Evolutionary conservation across 2,888 invertebrate genomes (phyloP).

Genomic region (Polietes domitor): DNA sequence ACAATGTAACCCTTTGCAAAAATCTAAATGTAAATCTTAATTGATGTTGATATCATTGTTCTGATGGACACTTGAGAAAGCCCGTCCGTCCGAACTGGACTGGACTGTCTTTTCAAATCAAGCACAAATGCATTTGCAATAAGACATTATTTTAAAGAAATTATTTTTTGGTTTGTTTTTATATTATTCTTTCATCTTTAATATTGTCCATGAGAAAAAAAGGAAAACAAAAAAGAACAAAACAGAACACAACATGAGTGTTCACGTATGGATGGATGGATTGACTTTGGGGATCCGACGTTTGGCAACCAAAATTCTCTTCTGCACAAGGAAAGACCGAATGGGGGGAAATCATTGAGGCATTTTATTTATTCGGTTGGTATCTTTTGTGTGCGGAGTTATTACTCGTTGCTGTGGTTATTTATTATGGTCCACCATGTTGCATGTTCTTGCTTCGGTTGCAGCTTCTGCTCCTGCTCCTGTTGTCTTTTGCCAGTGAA

Average conservation of each 20-base stretch:
- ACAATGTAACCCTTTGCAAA: slow-evolving; percentile 34
- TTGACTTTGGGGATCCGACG: background rate
- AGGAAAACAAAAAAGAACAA: background rate
- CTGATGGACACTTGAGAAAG: slow-evolving; percentile 30
- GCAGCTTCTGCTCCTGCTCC: background rate
- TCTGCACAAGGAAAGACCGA: background rate
- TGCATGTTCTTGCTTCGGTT: background rate
- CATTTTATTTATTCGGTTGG: slow-evolving; percentile 51
- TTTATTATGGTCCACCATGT: slow-evolving; percentile 6
- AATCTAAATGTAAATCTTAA: slow-evolving; percentile 61
- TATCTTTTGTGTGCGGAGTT: slow-evolving; percentile 13
- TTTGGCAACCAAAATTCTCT: slow-evolving; percentile 19
- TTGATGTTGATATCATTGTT: slow-evolving; percentile 15
- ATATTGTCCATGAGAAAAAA: slow-evolving; percentile 10
- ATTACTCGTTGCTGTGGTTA: background rate
- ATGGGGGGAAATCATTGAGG: slow-evolving; percentile 46
- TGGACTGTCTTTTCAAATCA: slow-evolving; percentile 5
- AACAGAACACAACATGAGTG: slow-evolving; percentile 9
- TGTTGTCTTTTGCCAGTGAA: slow-evolving; percentile 48
- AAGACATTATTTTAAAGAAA: slow-evolving; percentile 10
- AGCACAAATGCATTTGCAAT: slow-evolving; percentile 24
- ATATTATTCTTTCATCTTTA: slow-evolving; percentile 28
- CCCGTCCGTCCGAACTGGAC: background rate
- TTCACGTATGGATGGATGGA: background rate
- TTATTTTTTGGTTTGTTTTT: background rate